Base-by-base conservation (phyloP, 2,797 vertebrate species). In the Lagocephalus sceleratus region DNA sequence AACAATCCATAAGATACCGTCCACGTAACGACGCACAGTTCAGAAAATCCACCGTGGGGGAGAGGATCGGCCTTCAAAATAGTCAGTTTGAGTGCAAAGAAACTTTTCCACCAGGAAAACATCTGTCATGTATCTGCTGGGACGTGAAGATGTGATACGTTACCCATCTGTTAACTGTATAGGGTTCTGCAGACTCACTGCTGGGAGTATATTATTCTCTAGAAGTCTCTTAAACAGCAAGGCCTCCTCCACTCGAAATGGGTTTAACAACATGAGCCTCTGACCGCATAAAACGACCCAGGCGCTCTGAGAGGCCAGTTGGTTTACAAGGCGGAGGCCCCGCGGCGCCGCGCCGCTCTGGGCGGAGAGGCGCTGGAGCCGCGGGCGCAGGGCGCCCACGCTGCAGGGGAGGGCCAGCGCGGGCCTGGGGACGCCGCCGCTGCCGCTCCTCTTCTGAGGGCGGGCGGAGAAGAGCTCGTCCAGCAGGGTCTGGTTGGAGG, bases 161-260 rank as follows among this genome's bases (percentile, higher is more conserved):
- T 94, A 99, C 96, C 95, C 93, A 76, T 98, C 92, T 46, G 91
- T 94, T 88, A 99, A 78, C 70, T 82, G 63, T 85, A 98, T 77
- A 60, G 95, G 93, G 43, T 85, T 86, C 72, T 95, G 93, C 84
- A 98, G 87, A 55, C 81, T 89, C 80, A 89, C 90, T 63, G 83
- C 73, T 76, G 92, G 92, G 83, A 99, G 90, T 73, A 92, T 92
- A 87, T 98, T 92, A 82, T 94, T 92, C 89, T 93, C 89, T 78
- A 95, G 79, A 73, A 99, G 92, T 82, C 90, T 94, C 85, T 92
- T 92, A 88, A 89, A 91, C 21, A 99, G 91, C 79, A 98, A 86
- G 55, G 91, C 89, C 85, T 99, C 97, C 89, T 99, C 93, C 70
- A 95, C 84, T 77, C 96, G 92, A 64, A 94, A 97, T 1, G 95